Evolutionary conservation across 1,140 invertebrate genomes (phyloP).

Genomic region (Antheraea pernyi): DNA sequence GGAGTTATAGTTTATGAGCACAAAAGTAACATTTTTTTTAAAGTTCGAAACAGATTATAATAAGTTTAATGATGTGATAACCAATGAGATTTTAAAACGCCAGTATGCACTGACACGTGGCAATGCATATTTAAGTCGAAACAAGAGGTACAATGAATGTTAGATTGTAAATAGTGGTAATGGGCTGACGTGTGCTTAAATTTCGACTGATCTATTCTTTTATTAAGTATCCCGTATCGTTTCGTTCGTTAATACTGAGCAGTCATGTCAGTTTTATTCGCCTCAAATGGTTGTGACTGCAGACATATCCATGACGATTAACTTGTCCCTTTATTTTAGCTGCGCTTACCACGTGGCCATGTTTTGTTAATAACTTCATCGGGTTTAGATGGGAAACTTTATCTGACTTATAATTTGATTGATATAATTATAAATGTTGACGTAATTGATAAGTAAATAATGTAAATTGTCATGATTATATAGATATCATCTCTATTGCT

Average conservation of each 20-base stretch:
- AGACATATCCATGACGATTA: constrained; percentile 57
- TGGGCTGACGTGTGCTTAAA: constrained; percentile 53
- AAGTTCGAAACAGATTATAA: constrained; percentile 64
- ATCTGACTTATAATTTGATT: constrained; percentile 65
- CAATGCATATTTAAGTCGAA: constrained; percentile 53
- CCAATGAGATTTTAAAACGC: constrained; percentile 70
- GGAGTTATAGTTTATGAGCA: constrained; percentile 47
- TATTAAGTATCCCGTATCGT: constrained; percentile 34
- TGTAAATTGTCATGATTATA: constrained; percentile 60
- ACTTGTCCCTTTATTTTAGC: constrained; percentile 16
- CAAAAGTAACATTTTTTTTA: constrained; percentile 59
- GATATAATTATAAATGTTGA: constrained; percentile 52
- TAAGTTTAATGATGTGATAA: constrained; percentile 76
- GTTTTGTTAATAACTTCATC: neutral
- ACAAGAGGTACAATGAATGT: constrained; percentile 69
- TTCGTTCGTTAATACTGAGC: constrained; percentile 31
- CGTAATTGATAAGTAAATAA: constrained; percentile 49
- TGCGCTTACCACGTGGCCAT: neutral
- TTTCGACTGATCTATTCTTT: constrained; percentile 48
- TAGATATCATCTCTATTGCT: constrained; percentile 73
- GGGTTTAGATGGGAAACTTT: constrained; percentile 42
- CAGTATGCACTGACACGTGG: constrained; percentile 35
- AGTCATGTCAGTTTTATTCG: constrained; percentile 45
- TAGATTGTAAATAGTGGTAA: constrained; percentile 48
- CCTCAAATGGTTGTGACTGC: constrained; percentile 68